These are phyloP conservation scores for Agriopis aurantiaria DNA, from an alignment of 2,888 invertebrate species.

Conservation along the genomic window DNA sequence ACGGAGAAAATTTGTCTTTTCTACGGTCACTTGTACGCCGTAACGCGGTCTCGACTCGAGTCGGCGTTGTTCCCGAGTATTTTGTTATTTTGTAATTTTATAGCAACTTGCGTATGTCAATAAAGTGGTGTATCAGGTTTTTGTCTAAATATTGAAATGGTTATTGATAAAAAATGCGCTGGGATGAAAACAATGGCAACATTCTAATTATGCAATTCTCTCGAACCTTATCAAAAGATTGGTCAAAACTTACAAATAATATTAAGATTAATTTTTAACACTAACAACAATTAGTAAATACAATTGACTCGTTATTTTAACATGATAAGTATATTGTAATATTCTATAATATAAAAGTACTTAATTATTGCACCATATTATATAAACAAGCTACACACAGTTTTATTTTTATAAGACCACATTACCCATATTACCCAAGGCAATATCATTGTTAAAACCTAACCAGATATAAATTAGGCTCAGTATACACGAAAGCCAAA, in stretches of 20 bases:
- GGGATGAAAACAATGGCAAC: slow-evolving; percentile 26
- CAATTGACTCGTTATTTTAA: slow-evolving; percentile 41
- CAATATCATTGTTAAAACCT: background rate
- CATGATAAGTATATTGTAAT: slow-evolving; percentile 37
- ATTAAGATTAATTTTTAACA: slow-evolving; percentile 32
- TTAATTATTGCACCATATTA: slow-evolving; percentile 60
- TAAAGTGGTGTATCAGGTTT: background rate
- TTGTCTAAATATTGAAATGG: background rate
- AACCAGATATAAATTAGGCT: background rate
- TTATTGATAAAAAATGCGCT: slow-evolving; percentile 16
- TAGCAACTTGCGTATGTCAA: background rate
- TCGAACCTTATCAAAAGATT: slow-evolving; percentile 39
- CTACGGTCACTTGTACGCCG: too few relatives aligned
- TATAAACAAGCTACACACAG: slow-evolving; percentile 43
- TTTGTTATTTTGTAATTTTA: too few relatives aligned
- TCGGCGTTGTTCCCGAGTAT: background rate
- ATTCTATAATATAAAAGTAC: slow-evolving; percentile 38
- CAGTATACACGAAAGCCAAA: background rate
- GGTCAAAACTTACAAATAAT: slow-evolving; percentile 40
- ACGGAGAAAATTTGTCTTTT: too few relatives aligned
- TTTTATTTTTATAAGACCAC: slow-evolving; percentile 9
- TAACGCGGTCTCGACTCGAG: too few relatives aligned
- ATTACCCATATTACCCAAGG: background rate
- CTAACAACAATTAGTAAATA: slow-evolving; percentile 40
- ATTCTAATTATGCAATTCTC: slow-evolving; percentile 13